A percentile compares a stretch with the other conserved stretches of the same genome.
These are phyloP conservation scores for Ciona savignyi DNA, from an alignment of 23 tunicate genomes.

Conservation along the genomic window DNA sequence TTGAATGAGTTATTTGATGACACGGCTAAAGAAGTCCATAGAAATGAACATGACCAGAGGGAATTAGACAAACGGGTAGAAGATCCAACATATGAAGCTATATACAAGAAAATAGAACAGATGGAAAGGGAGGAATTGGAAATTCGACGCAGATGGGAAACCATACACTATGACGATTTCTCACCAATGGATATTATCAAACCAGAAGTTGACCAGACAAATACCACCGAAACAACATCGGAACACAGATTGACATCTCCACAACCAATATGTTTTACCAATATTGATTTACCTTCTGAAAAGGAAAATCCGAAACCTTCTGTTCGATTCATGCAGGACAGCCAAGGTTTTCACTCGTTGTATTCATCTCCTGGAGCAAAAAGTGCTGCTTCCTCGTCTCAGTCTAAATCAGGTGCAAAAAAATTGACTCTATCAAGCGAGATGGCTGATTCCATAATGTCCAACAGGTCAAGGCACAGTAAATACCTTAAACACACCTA, in stretches of 20 bases:
- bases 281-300: neutral
- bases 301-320: neutral
- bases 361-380: too few relatives aligned
- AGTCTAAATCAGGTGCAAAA: neutral
- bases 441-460: slow-evolving; percentile 15
- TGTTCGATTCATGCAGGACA: neutral
- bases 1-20: slow-evolving; percentile 8
- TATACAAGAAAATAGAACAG: slow-evolving; percentile 19
- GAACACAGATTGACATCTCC: neutral
- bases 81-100: neutral
- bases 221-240: too few relatives aligned
- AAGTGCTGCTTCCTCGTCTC: neutral
- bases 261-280: neutral
- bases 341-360: neutral
- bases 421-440: slow-evolving; percentile 3
- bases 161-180: slow-evolving; percentile 24
- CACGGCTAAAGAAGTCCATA: slow-evolving; percentile 4
- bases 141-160: slow-evolving; percentile 33
- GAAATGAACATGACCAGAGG: neutral
- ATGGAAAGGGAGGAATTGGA: slow-evolving; percentile 28
- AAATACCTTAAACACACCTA: slow-evolving; percentile 18
- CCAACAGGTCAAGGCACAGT: slow-evolving; percentile 15
- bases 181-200: neutral
- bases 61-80: neutral
- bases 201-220: neutral